A percentile compares a stretch with the other conserved stretches of the same genome.
These are phyloP conservation scores for Caenorhabditis sulstoni DNA, from an alignment of 2,888 invertebrate species.

Conservation along the genomic window DNA sequence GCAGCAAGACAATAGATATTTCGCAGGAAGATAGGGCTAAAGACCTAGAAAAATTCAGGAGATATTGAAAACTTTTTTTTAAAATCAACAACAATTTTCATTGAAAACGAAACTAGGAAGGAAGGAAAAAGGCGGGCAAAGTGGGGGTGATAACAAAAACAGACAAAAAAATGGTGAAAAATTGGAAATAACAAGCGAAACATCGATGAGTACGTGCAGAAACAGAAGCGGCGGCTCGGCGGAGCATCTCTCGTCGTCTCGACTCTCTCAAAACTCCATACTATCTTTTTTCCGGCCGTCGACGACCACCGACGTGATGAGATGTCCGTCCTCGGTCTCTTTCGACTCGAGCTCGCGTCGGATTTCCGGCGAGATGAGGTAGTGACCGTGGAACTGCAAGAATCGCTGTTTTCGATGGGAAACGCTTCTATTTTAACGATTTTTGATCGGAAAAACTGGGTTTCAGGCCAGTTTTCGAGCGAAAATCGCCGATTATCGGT, in stretches of 20 bases:
- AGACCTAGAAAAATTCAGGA: too few species aligned
- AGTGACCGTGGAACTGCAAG: constrained; percentile 84
- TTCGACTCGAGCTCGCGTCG: constrained; percentile 90
- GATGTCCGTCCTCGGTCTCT: constrained; percentile 82
- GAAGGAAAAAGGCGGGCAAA: too few species aligned
- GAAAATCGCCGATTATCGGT: background rate
- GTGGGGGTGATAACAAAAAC: background rate
- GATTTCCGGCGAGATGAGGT: constrained; percentile 88
- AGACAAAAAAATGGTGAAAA: background rate
- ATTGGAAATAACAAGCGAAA: too few species aligned
- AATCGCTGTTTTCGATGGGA: too few species aligned
- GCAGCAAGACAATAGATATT: too few species aligned
- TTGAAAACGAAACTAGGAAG: too few species aligned
- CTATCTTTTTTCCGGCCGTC: constrained; percentile 59
- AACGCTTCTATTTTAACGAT: too few species aligned
- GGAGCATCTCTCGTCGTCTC: constrained; percentile 10
- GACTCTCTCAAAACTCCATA: constrained; percentile 66
- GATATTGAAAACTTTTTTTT: too few species aligned
- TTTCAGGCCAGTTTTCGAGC: background rate
- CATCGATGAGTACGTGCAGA: background rate
- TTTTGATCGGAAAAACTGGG: too few species aligned
- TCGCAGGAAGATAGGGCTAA: too few species aligned
- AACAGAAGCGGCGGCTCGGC: too few species aligned
- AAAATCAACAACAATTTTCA: too few species aligned
- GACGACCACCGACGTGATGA: constrained; percentile 62